Percentiles rank a stretch among this genome's conserved stretches.
Conservation (phyloP, 1,140 invertebrate genomes). For the Anthonomus grandis region DNA sequence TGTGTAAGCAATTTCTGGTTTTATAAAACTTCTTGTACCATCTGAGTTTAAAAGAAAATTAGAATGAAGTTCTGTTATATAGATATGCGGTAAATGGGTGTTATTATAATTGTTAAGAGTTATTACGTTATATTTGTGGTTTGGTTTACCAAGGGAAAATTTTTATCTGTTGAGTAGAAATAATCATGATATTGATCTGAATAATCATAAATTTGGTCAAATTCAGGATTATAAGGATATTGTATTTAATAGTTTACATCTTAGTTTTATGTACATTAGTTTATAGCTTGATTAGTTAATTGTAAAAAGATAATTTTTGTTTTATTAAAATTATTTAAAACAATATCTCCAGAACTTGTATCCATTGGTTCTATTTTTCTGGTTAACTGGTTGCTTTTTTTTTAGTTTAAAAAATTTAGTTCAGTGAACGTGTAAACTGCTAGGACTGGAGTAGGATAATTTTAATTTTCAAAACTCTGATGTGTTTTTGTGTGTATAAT, state of each 20-base stretch:
- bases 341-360: background rate
- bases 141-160: background rate
- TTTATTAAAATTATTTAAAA: background rate
- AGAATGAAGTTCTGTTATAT: constrained; percentile 4
- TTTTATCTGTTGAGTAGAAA: background rate
- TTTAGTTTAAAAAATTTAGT: background rate
- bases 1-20: constrained; percentile 14
- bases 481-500: too few species aligned
- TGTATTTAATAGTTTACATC: too few species aligned
- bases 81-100: background rate
- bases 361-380: background rate
- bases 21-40: too few species aligned
- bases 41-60: constrained; percentile 24
- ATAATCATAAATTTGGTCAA: too few species aligned
- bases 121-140: background rate
- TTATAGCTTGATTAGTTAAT: too few species aligned
- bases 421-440: too few species aligned
- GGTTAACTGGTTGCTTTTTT: background rate
- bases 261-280: too few species aligned
- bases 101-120: background rate
- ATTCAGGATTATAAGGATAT: too few species aligned
- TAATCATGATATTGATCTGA: background rate
- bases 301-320: background rate
- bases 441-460: too few species aligned
- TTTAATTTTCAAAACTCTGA: too few species aligned